Evolutionary conservation across 2,888 invertebrate species (phyloP), one percentile per base, ranked within the genome.

Genomic region (Melanargia galathea): DNA sequence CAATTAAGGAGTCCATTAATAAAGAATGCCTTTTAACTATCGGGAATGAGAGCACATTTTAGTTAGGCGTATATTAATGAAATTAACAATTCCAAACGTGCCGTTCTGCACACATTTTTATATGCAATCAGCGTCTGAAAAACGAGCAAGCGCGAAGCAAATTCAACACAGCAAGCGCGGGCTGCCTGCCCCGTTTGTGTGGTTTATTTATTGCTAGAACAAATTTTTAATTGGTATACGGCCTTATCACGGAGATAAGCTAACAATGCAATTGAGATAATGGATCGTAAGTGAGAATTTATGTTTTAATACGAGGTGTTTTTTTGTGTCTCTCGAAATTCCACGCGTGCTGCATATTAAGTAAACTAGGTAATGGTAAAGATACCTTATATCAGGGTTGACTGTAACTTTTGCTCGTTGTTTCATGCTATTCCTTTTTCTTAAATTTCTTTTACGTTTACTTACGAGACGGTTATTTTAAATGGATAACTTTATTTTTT

Each of bases 191-290:
- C 60, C 33, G 61, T 64, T 67, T 54, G 40, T 56, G 35, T 52
- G 65, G 67, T 74, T 66, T 71, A 74, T 73, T 81, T 77, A 73
- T 75, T 70, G 71, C 74, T 71, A 70, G 73, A 75, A 82, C 83
- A 69, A 82, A 86, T 84, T 84, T 87, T 85, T 84, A 88, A 87
- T 87, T 87, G 86, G 81, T 73, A n/a, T n/a, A 62, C 62, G 74
- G 66, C 68, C 72, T 78, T 83, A 84, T 84, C 82, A 75, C 52
- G 49, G 60, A 69, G 83, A 83, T 86, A 86, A 84, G 79, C 77
- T 75, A 80, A 87, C 87, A 87, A 84, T 82, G 75, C 80, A 72
- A 65, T 70, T 69, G 45, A 74, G 70, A 80, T 84, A 85, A 81
- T 75, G 63, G 66, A 58, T 63, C 70, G 75, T 84, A 86, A 89